Conservation (phyloP, 2,797 vertebrate species). For the Catharus ustulatus region DNA sequence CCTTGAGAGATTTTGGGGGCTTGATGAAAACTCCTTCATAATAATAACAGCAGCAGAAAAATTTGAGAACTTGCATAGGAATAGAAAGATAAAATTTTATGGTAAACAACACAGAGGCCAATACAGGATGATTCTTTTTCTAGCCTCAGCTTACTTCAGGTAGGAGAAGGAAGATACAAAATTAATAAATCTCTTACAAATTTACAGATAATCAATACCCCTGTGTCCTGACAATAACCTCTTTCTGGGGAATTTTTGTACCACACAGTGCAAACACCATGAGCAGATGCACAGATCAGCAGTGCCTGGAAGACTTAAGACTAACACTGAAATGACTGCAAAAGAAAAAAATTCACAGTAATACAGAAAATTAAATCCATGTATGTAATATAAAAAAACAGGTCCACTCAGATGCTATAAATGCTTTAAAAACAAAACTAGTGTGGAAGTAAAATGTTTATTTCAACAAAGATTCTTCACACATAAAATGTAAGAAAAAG, state of each 20-base stretch:
- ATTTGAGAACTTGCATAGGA: fast-evolving
- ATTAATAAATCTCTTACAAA: not conserved
- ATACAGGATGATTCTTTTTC: not conserved
- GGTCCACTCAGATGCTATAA: not conserved
- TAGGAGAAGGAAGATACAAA: not conserved
- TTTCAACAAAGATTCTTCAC: not conserved
- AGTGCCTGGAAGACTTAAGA: not conserved
- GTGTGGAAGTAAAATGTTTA: not conserved
- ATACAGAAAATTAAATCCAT: not conserved
- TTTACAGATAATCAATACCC: not conserved
- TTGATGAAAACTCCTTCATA: not conserved
- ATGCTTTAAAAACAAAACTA: not conserved
- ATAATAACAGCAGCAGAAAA: not conserved
- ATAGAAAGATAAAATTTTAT: not conserved
- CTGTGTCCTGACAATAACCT: not conserved
- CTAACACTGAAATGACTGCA: not conserved
- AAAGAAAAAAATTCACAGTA: not conserved
- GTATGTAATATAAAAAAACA: fast-evolving
- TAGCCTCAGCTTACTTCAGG: not conserved
- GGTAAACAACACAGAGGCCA: not conserved
- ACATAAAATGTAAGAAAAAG: not conserved
- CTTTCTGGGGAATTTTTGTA: not conserved
- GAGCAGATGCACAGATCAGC: not conserved
- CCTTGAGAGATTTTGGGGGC: not conserved
- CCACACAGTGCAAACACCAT: not conserved